Evolutionary conservation across 2,797 vertebrate species (phyloP).

Genomic region (Karalla daura): DNA sequence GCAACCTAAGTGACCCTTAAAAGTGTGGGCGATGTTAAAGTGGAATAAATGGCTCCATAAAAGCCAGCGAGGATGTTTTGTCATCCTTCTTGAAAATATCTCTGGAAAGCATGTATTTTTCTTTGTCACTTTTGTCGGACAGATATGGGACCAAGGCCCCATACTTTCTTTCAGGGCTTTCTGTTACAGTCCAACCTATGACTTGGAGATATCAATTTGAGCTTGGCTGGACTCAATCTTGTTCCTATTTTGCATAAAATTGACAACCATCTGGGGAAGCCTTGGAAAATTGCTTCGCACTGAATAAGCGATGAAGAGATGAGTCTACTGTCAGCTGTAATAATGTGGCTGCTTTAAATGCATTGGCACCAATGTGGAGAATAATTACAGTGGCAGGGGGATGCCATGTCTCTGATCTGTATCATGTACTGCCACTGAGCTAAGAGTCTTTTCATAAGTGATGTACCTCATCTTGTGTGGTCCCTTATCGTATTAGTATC

Average conservation of each 20-base stretch:
- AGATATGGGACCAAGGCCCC: constrained; percentile 42
- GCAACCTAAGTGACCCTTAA: constrained; percentile 72
- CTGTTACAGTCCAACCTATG: constrained; percentile 49
- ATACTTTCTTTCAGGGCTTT: constrained; percentile 56
- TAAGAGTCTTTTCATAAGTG: constrained; percentile 59
- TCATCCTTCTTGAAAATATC: constrained; percentile 59
- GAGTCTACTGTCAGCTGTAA: constrained; percentile 76
- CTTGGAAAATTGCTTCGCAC: constrained; percentile 71
- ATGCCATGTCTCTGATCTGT: constrained; percentile 64
- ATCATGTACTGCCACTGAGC: constrained; percentile 60
- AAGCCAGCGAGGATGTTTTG: constrained; percentile 74
- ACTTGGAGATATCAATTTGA: constrained; percentile 63
- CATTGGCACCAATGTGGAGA: constrained; percentile 69
- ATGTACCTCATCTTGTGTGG: constrained; percentile 57
- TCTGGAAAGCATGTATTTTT: constrained; percentile 65
- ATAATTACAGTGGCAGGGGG: constrained; percentile 70
- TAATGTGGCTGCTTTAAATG: constrained; percentile 78
- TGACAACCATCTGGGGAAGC: constrained; percentile 75
- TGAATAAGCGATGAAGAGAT: constrained; percentile 79
- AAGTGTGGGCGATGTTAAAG: constrained; percentile 73
- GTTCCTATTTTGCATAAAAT: constrained; percentile 71
- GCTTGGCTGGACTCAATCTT: constrained; percentile 59
- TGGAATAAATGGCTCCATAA: constrained; percentile 80
- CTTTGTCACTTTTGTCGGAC: constrained; percentile 67
- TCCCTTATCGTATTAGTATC: constrained; percentile 53